Evolutionary conservation across 2,113 vertebrate genomes (phyloP).

Genomic region (Conger conger): DNA sequence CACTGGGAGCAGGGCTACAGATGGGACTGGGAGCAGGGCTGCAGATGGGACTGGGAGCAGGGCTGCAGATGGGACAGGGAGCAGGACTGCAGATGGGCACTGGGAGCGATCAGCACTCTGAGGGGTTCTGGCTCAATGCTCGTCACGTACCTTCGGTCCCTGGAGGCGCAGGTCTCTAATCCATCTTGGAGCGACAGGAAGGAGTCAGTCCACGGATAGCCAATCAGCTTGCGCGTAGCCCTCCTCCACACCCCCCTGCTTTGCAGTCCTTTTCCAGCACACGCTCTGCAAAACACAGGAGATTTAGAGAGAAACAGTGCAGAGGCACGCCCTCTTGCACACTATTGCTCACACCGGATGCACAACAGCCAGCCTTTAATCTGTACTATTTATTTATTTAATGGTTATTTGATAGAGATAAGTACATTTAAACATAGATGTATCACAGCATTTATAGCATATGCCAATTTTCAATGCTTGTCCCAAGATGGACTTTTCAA

Average conservation of each 20-base stretch:
- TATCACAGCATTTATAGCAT: no score
- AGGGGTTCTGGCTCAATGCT: conserved; percentile 55
- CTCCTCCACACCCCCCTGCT: conserved; percentile 56
- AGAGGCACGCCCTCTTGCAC: background rate
- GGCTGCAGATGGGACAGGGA: no score
- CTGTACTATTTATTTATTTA: no score
- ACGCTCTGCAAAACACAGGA: conserved; percentile 14
- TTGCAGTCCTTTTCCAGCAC: background rate
- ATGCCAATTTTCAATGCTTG: no score
- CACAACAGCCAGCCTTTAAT: background rate
- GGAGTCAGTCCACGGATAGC: conserved; percentile 53
- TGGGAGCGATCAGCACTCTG: conserved; percentile 31
- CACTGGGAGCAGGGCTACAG: no score
- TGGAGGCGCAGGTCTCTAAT: conserved; percentile 66
- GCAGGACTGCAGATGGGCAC: background rate
- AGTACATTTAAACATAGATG: no score
- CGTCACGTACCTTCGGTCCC: conserved; percentile 71
- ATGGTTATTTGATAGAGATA: no score
- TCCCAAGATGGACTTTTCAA: no score
- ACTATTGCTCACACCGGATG: background rate
- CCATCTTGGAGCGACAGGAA: conserved; percentile 56
- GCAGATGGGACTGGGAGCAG: no score
- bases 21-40: no score
- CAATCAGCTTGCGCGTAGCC: conserved; percentile 50
- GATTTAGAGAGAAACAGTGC: background rate